A percentile compares a stretch with the other conserved stretches of the same genome.
phyloP scores from a whole-genome alignment of 2,888 invertebrate species.

The Chalcis sispes region DNA sequence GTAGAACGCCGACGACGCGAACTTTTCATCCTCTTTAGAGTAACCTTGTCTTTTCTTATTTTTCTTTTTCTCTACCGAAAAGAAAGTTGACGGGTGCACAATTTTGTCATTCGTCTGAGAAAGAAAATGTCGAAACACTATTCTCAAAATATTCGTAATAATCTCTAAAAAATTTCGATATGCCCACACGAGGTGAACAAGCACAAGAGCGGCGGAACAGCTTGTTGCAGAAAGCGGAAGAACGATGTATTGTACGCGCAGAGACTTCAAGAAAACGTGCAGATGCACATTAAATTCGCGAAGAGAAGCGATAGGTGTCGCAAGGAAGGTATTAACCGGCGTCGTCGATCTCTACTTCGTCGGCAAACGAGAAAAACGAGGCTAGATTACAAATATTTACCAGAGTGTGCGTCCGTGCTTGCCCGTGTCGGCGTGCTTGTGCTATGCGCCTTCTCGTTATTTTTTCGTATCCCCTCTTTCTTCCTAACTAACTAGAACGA shows the following conservation, averaged over 20 bases:
- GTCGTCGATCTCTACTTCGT: too few relatives aligned
- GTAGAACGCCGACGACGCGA: neutral
- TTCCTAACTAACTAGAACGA: too few relatives aligned
- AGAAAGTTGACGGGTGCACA: too few relatives aligned
- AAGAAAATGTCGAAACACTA: too few relatives aligned
- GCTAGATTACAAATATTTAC: constrained; percentile 31
- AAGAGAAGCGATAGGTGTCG: too few relatives aligned
- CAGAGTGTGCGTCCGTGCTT: constrained; percentile 18
- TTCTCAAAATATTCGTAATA: too few relatives aligned
- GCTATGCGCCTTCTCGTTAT: neutral
- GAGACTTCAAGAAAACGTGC: neutral
- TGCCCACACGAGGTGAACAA: neutral
- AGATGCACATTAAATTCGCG: too few relatives aligned
- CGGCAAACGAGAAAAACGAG: too few relatives aligned
- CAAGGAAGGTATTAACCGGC: too few relatives aligned
- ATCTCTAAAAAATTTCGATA: too few relatives aligned
- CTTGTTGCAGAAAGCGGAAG: constrained; percentile 38
- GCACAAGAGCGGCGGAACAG: constrained; percentile 14
- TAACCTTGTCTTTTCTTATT: too few relatives aligned
- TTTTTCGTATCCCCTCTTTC: neutral
- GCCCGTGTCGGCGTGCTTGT: constrained; percentile 15
- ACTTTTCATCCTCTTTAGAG: neutral
- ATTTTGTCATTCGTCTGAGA: neutral
- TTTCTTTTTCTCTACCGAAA: neutral
- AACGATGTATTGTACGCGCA: neutral